phyloP scores from a whole-genome alignment of 2,113 vertebrate genomes.

The Artemisiospiza belli region DNA sequence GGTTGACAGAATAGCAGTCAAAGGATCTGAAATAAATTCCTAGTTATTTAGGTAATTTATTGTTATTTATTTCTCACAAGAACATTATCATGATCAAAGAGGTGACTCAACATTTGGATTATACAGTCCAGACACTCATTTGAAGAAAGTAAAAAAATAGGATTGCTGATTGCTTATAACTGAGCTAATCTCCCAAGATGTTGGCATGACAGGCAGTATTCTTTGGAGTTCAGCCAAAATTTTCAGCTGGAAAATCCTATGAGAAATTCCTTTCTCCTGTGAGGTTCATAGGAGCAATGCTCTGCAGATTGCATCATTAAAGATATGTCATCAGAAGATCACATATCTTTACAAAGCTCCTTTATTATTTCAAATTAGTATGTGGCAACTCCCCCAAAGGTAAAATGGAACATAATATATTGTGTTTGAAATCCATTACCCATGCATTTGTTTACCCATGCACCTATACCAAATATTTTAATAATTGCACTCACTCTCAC shows the following conservation, averaged over 20 bases:
- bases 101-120: not conserved
- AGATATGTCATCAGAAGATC: not conserved
- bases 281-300: not conserved
- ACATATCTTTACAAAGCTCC: not conserved
- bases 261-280: not conserved
- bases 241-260: not conserved
- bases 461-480: not conserved
- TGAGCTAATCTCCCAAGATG: not conserved
- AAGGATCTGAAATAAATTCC: not conserved
- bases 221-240: not conserved
- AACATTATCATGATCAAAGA: not conserved
- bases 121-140: not conserved
- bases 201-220: not conserved
- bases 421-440: not conserved
- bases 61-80: constrained; percentile 20
- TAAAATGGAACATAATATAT: not conserved
- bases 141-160: not conserved
- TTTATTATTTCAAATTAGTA: not conserved
- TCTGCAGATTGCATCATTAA: not conserved
- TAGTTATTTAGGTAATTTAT: not conserved
- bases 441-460: not conserved
- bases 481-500: not conserved
- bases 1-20: not conserved
- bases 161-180: not conserved
- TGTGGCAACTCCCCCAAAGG: not conserved